Percentiles rank a stretch among this genome's conserved stretches.
These are phyloP conservation scores for Heptranchias perlo DNA, from an alignment of 2,113 vertebrate species.

Conservation along the genomic window DNA sequence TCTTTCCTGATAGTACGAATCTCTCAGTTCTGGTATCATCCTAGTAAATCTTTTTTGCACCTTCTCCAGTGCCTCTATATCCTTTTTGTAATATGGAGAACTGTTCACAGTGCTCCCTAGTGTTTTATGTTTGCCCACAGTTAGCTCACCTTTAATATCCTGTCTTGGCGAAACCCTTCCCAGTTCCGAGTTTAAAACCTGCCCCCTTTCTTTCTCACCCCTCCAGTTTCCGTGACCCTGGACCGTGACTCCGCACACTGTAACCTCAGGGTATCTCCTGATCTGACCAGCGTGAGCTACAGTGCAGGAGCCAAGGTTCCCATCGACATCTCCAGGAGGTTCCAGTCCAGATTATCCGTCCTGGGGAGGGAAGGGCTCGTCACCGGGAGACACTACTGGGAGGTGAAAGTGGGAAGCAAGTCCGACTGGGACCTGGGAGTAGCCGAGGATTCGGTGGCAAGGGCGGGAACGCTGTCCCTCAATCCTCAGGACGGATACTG, in stretches of 20 bases:
- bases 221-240: neutral
- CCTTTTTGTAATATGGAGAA: too few species aligned
- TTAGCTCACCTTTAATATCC: neutral
- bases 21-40: too few species aligned
- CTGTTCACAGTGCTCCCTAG: too few species aligned
- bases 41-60: too few species aligned
- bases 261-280: neutral
- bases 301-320: rapidly evolving
- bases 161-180: neutral
- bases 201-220: neutral
- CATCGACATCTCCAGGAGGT: too few species aligned
- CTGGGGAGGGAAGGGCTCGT: neutral
- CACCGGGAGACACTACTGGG: neutral
- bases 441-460: neutral
- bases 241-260: neutral
- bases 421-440: neutral
- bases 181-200: neutral
- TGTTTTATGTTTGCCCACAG: neutral
- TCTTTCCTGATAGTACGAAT: too few species aligned
- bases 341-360: neutral
- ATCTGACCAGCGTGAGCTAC: neutral
- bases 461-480: neutral
- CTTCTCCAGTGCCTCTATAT: too few species aligned
- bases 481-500: neutral
- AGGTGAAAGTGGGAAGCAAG: neutral